Evolutionary conservation across 2,888 invertebrate genomes (phyloP).

Genomic region (Auanema freiburgensis): DNA sequence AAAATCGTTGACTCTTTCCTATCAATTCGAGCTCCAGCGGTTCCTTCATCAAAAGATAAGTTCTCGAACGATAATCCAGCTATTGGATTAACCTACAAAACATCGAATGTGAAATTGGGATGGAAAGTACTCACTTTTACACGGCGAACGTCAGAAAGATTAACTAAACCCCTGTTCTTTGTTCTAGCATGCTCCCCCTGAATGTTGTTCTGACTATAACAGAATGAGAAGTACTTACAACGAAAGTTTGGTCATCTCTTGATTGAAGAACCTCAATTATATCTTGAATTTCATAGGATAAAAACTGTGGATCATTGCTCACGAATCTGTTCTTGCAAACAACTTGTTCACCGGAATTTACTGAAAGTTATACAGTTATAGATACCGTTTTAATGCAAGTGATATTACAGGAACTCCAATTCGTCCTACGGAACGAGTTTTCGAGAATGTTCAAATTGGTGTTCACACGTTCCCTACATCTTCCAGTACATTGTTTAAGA

Average conservation of each 20-base stretch:
- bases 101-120: background rate
- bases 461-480: background rate
- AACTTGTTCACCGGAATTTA: slow-evolving; percentile 28
- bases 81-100: too few relatives aligned
- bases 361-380: too few relatives aligned
- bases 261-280: slow-evolving; percentile 46
- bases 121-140: background rate
- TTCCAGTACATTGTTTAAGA: slow-evolving; percentile 13
- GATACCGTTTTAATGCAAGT: too few relatives aligned
- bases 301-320: slow-evolving; percentile 23
- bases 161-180: background rate
- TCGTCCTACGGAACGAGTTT: too few relatives aligned
- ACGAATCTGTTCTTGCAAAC: slow-evolving; percentile 21
- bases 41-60: slow-evolving; percentile 10
- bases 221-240: slow-evolving; percentile 8
- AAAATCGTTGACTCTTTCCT: slow-evolving; percentile 43
- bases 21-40: slow-evolving; percentile 18
- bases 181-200: background rate
- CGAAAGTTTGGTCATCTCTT: slow-evolving; percentile 23
- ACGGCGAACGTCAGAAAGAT: background rate
- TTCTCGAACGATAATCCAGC: background rate
- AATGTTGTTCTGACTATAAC: background rate
- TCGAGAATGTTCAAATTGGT: too few relatives aligned
- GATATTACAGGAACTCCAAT: too few relatives aligned
- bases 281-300: slow-evolving; percentile 38